Conservation (phyloP, 2,113 vertebrate genomes). For the Meles meles region DNA sequence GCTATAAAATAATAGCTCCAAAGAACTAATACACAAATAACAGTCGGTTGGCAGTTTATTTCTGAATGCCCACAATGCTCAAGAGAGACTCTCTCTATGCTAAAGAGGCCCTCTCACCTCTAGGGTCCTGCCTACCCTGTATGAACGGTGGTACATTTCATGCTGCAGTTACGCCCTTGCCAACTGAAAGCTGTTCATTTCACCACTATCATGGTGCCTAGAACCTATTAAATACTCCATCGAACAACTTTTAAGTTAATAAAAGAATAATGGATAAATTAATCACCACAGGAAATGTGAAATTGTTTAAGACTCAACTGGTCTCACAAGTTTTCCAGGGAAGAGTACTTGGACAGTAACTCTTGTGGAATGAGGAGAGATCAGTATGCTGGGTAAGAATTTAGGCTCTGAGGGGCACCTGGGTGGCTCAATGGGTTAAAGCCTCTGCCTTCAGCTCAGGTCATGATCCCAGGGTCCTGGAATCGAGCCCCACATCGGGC, state of each 20-base stretch:
- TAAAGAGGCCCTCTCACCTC: too few relatives aligned
- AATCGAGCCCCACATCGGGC: too few relatives aligned
- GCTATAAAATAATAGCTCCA: neutral
- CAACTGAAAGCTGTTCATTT: neutral
- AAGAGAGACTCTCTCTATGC: neutral
- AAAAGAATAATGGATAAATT: neutral
- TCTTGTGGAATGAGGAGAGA: neutral
- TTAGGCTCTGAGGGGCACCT: neutral
- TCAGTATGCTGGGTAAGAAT: neutral
- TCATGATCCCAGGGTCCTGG: too few relatives aligned
- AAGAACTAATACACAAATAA: neutral
- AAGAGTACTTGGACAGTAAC: neutral
- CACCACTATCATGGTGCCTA: neutral
- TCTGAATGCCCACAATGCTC: neutral
- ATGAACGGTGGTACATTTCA: neutral
- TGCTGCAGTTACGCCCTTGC: neutral
- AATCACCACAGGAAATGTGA: neutral
- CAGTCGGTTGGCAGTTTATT: neutral
- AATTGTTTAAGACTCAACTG: neutral
- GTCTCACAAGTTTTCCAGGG: neutral
- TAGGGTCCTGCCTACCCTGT: too few relatives aligned
- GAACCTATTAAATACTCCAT: neutral
- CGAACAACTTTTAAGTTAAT: neutral
- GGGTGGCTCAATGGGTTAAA: too few relatives aligned
- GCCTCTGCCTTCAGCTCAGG: too few relatives aligned